Conservation (phyloP, 35 echinoderm and acorn worm genomes). For the Apostichopus japonicus region DNA sequence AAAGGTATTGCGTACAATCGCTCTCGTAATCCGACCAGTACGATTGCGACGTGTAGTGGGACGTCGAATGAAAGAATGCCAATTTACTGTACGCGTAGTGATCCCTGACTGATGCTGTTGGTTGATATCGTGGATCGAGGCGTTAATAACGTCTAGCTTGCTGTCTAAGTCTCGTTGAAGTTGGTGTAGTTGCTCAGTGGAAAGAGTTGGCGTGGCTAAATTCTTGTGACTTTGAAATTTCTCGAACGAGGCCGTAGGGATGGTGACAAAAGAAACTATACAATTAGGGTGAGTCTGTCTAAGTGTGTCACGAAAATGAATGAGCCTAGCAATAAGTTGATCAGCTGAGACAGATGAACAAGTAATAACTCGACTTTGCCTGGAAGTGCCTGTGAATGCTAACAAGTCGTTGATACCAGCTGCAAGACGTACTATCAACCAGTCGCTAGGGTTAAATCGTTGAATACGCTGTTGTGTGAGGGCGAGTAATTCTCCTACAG, state of each 20-base stretch:
- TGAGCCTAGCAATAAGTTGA: background rate
- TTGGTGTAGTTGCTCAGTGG: background rate
- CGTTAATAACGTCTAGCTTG: background rate
- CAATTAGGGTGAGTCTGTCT: background rate
- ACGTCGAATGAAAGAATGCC: background rate
- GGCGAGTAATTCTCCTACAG: too few species aligned
- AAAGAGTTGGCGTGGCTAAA: background rate
- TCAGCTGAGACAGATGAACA: background rate
- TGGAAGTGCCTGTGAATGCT: too few species aligned
- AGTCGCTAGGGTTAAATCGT: too few species aligned
- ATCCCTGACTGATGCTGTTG: background rate
- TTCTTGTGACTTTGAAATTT: background rate
- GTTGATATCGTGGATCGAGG: background rate
- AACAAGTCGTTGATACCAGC: too few species aligned
- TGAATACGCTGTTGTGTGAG: too few species aligned
- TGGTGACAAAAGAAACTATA: constrained; percentile 17
- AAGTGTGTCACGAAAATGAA: background rate
- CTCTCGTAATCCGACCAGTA: background rate
- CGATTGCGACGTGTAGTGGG: background rate
- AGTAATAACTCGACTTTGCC: too few species aligned
- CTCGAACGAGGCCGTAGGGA: background rate
- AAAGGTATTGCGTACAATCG: background rate
- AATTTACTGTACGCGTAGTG: background rate
- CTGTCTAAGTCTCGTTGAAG: background rate
- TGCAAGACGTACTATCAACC: too few species aligned